These are phyloP conservation scores for Leuciscus waleckii DNA, from an alignment of 2,797 vertebrate species.

Conservation along the genomic window DNA sequence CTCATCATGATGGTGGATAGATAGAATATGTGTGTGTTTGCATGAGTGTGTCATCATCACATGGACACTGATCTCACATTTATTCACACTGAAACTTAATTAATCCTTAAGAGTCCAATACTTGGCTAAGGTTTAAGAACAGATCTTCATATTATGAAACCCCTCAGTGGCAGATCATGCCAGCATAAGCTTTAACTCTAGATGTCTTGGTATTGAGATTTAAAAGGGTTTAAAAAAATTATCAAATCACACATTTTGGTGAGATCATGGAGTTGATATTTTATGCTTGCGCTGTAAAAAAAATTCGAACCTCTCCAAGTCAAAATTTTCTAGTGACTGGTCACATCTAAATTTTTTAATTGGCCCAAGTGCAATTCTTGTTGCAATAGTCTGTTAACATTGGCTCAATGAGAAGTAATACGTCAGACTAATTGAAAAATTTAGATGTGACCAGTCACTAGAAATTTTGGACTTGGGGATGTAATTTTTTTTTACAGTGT, in stretches of 20 bases:
- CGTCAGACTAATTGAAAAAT: no score
- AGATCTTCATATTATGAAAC: conserved; percentile 17
- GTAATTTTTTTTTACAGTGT: no score
- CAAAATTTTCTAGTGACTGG: no score
- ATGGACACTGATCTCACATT: conserved; percentile 46
- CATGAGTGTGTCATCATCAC: conserved; percentile 38
- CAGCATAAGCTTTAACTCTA: not conserved
- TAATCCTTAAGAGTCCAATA: conserved; percentile 16
- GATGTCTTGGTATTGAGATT: not conserved
- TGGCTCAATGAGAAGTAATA: no score
- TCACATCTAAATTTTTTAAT: no score
- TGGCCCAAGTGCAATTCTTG: no score
- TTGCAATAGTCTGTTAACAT: no score
- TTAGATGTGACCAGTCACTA: no score
- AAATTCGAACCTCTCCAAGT: no score
- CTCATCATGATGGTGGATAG: conserved; percentile 21
- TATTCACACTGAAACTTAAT: conserved; percentile 49
- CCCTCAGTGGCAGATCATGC: not conserved
- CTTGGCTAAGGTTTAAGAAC: conserved; percentile 31
- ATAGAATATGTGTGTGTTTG: conserved; percentile 6
- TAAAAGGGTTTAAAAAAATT: not conserved
- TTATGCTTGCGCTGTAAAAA: no score
- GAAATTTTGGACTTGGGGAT: no score
- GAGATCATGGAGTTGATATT: not conserved
- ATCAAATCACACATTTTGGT: not conserved